A percentile compares a stretch with the other conserved stretches of the same genome.
Evolutionary conservation across 2,113 vertebrate species (phyloP).

Genomic region (Scomber scombrus): DNA sequence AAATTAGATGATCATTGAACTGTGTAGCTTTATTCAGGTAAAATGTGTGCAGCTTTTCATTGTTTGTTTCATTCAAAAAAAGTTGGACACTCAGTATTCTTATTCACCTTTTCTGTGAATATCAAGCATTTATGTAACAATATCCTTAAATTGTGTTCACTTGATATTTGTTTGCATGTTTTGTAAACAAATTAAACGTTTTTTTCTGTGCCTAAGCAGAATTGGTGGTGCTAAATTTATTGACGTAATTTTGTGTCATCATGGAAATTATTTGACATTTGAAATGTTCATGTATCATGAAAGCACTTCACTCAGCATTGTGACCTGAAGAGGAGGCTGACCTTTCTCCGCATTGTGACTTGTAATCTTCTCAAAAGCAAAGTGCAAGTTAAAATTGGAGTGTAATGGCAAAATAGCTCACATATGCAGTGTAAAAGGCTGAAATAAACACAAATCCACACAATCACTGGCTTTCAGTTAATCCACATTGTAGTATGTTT

Average conservation of each 20-base stretch:
- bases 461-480: not conserved
- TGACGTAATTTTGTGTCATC: not conserved
- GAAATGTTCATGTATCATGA: too few species aligned
- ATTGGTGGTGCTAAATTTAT: not conserved
- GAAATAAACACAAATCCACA: not conserved
- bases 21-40: conserved; percentile 6
- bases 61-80: conserved; percentile 38
- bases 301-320: not conserved
- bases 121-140: conserved; percentile 34
- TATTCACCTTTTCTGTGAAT: conserved; percentile 17
- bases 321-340: not conserved
- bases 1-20: not conserved
- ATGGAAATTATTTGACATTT: not conserved
- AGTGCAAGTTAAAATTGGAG: not conserved
- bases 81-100: not conserved
- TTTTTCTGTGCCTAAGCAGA: conserved; percentile 22
- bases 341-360: not conserved
- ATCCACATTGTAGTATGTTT: not conserved
- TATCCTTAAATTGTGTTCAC: conserved; percentile 19
- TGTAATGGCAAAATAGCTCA: not conserved
- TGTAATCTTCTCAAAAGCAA: not conserved
- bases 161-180: conserved; percentile 54
- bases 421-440: not conserved
- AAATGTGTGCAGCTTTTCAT: conserved; percentile 32
- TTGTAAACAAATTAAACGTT: conserved; percentile 58